Base-by-base conservation (phyloP, 92 coral and sea anemone genomes). In the Galaxea fascicularis region DNA sequence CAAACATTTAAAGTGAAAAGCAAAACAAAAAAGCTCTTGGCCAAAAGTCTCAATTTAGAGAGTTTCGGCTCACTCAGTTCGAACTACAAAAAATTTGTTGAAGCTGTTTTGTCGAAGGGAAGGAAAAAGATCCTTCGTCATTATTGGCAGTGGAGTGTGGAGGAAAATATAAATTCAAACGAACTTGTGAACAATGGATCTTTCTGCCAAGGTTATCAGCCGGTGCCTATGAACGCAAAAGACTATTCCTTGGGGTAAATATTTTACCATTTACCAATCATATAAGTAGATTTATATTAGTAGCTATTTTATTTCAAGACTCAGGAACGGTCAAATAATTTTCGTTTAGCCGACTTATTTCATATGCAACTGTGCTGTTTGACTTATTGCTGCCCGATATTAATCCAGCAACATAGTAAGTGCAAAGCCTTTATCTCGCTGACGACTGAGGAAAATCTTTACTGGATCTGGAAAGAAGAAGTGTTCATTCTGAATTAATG, bases 181-280 rank as follows among this genome's bases (percentile, higher is more conserved):
- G 3, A 15, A 56, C 77, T 45, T 51, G 15, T 31, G 80, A n/a
- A 76, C 68, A 56, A 58, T 35, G 80, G 29, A 10, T 76, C 41
- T 58, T 45, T 51, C 29, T 29, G 35, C 24, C 21, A 6, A n/a
- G 20, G 46, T 26, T 18, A 14, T 14, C 51, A 66, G 27, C 24
- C 62, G 47, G 57, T 65, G 46, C 15, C 44, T 10, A 51, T 20
- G 45, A 63, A 78, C 21, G 58, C 22, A 41, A 56, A 8, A 35
- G 45, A 78, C 41, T 77, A 10, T 53, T 53, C 20, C 15, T 25
- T 24, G 60, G 5, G 83, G 83, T 78, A 78, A 65, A 78, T 64
- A 65, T 78, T 4, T 49, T 47, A 0, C 25, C 20, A 39, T 59
- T 0, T 14, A 15, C 22, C 4, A n/a, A 3, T 30, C 15, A 24